These are phyloP conservation scores for Oreocharis arfaki DNA, from an alignment of 2,113 vertebrate genomes.

Conservation along the genomic window DNA sequence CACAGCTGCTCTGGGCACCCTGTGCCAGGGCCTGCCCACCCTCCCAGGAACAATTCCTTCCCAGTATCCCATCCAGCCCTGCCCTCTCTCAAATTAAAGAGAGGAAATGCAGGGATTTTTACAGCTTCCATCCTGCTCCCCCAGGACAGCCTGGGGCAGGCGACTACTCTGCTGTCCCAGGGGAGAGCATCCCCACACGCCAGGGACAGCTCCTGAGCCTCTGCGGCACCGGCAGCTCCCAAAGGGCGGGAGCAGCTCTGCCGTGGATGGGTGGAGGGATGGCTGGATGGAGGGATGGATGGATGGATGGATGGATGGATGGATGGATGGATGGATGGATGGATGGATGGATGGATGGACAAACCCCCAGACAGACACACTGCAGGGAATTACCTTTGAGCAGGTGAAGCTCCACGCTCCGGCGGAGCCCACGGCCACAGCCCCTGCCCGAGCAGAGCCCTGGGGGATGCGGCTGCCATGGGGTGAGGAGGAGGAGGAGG, in stretches of 20 bases:
- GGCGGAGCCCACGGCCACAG: not conserved
- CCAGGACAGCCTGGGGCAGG: rapidly evolving
- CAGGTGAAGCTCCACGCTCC: not conserved
- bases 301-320: not conserved
- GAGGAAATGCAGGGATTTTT: not conserved
- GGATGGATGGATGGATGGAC: rapidly evolving
- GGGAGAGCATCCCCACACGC: rapidly evolving
- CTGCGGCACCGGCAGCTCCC: not conserved
- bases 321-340: too few species aligned
- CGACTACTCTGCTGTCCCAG: not conserved
- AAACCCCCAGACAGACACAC: not conserved
- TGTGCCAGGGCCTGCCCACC: rapidly evolving
- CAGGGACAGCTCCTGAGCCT: not conserved
- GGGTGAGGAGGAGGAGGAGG: not conserved
- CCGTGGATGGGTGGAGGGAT: not conserved
- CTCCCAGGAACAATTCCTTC: not conserved
- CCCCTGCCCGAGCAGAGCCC: not conserved
- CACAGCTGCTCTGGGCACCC: not conserved
- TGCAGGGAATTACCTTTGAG: not conserved
- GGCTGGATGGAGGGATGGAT: not conserved
- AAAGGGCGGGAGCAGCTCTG: not conserved
- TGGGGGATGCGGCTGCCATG: rapidly evolving
- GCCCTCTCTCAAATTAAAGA: not conserved
- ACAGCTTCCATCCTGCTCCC: not conserved
- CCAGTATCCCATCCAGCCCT: too few species aligned